Base-by-base conservation (phyloP, 2,113 vertebrate genomes). In the Atlantisia rogersi region DNA sequence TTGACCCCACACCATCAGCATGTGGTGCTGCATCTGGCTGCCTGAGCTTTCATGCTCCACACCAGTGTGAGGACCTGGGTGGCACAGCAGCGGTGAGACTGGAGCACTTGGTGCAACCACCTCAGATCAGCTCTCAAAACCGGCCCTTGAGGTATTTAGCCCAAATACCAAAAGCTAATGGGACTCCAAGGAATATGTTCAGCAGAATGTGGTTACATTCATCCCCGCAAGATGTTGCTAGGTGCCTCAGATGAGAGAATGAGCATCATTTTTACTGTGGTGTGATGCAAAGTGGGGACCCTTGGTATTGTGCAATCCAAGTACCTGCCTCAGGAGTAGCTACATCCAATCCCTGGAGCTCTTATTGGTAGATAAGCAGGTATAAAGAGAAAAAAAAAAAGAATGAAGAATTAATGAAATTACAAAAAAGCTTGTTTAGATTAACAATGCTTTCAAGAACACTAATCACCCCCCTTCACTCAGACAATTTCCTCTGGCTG, bases 11-110 rank as follows among this genome's bases (percentile, higher is more conserved):
- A 11, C 9, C 84, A 35, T 15, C 65, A 40, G 50, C 59, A 12
- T 7, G 0, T 5, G 19, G 18, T 53, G 52, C 52, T 25, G 35
- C 35, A 9, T 6, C 78, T 14, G 22, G 55, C 35, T 10, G 29
- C 53, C 11, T 18, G 69, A 14, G 58, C 40, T 39, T 15, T 39
- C 44, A 2, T 9, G 1, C 40, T 29, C 10, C 2, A 0, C 19
- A 6, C 7, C 37, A 29, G 11, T 3, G 25, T 3, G 15, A 15
- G 9, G 59, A 3, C 2, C n/a, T 0, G 3, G 53, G 32, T 39
- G 84, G 28, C 13, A 6, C 32, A 19, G 46, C 0, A 32, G 53
- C 4, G 48, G 16, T 8, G 39, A 39, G 35, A 32, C 21, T 3
- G 11, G n/a, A 35, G 29, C 18, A 10, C n/a, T 21, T 11, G 3